phyloP scores from a whole-genome alignment of 2,113 vertebrate genomes.

The Limanda limanda region DNA sequence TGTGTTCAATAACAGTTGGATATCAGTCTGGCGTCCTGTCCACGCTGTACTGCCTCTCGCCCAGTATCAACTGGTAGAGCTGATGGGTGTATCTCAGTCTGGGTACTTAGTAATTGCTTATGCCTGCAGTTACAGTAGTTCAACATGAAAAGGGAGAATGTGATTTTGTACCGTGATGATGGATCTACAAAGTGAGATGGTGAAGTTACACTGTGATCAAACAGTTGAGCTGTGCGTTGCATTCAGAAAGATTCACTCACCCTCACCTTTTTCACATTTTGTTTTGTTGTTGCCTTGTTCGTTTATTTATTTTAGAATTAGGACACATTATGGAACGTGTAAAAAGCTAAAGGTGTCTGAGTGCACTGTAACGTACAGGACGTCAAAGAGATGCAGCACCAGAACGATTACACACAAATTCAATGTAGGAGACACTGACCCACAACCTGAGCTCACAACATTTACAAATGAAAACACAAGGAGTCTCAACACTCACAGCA shows the following conservation, averaged over 20 bases:
- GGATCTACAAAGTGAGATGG: background rate
- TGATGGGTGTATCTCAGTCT: background rate
- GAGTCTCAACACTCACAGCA: background rate
- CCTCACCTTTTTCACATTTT: no score
- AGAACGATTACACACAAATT: background rate
- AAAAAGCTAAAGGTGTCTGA: background rate
- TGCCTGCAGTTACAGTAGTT: background rate
- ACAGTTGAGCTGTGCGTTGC: background rate
- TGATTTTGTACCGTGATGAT: background rate
- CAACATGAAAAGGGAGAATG: background rate
- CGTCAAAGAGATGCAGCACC: background rate
- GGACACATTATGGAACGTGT: background rate
- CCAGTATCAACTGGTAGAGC: background rate
- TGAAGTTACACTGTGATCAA: background rate
- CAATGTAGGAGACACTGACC: background rate
- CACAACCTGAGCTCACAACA: background rate
- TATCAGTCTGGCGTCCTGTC: no score
- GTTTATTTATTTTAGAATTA: no score
- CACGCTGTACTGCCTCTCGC: background rate
- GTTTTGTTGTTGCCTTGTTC: no score
- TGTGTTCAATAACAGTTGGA: background rate
- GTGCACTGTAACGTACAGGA: no score
- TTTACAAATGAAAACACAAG: no score
- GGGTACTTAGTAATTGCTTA: background rate
- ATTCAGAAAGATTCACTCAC: no score